Evolutionary conservation across 2,113 vertebrate species (phyloP).

Genomic region (Stictonetta naevosa): DNA sequence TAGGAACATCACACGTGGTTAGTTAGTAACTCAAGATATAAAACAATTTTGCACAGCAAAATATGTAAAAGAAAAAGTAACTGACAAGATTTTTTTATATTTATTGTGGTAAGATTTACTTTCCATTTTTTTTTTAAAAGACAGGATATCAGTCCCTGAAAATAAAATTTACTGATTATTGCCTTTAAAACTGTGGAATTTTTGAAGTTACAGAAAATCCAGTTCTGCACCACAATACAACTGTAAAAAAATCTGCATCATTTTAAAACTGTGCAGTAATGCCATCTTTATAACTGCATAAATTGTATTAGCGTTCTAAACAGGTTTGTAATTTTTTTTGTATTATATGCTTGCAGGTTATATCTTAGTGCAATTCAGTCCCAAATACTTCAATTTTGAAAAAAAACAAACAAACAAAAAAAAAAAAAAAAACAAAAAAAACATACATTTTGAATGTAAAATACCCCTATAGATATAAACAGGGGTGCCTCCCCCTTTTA

Average conservation of each 20-base stretch:
- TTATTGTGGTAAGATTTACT: constrained; percentile 92
- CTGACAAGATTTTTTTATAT: constrained; percentile 94
- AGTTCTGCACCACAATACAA: constrained; percentile 91
- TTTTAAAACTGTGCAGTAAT: constrained; percentile 88
- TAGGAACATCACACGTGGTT: constrained; percentile 97
- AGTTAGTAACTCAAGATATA: constrained; percentile 93
- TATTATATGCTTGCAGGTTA: constrained; percentile 90
- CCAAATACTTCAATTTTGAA: constrained; percentile 86
- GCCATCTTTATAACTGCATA: constrained; percentile 86
- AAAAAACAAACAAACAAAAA: too few species aligned
- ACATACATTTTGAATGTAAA: constrained; percentile 87
- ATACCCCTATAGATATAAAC: constrained; percentile 84
- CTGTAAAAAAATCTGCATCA: constrained; percentile 90
- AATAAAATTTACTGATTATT: constrained; percentile 98
- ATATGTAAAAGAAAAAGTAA: constrained; percentile 94
- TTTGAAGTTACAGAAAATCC: constrained; percentile 89
- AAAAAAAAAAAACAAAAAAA: too few species aligned
- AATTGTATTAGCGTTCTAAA: constrained; percentile 89
- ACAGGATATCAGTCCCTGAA: constrained; percentile 98
- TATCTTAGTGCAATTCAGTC: constrained; percentile 95
- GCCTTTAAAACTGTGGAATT: constrained; percentile 94
- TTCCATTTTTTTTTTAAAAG: constrained; percentile 91
- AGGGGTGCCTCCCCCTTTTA: constrained; percentile 81
- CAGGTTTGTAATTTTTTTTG: constrained; percentile 79
- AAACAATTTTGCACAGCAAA: constrained; percentile 99